Evolutionary conservation across 2,888 invertebrate genomes (phyloP).

Genomic region (Apocheima hispidaria): DNA sequence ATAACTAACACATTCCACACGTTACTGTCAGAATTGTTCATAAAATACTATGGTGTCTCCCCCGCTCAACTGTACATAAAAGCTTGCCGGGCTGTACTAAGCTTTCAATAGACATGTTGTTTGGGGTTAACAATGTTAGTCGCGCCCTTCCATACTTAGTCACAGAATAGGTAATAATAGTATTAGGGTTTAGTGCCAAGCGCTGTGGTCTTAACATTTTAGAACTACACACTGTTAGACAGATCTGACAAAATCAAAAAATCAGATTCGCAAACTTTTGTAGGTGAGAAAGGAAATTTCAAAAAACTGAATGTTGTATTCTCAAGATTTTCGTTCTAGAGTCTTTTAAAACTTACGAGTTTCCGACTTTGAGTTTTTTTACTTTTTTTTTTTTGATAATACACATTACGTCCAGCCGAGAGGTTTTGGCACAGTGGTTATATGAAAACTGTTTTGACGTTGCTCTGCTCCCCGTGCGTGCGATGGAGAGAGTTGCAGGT

Average conservation of each 20-base stretch:
- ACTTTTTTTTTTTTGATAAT: too few species aligned
- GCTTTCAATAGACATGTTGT: conserved; percentile 28
- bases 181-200: neutral
- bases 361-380: too few species aligned
- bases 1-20: neutral
- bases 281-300: too few species aligned
- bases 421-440: too few species aligned
- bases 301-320: too few species aligned
- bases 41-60: neutral
- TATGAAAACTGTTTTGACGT: too few species aligned
- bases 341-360: too few species aligned
- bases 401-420: too few species aligned
- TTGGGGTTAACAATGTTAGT: conserved; percentile 28
- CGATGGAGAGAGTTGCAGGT: too few species aligned
- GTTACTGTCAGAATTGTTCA: neutral
- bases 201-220: conserved; percentile 5
- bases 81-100: conserved; percentile 7
- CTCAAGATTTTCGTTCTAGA: too few species aligned
- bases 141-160: conserved; percentile 19
- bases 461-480: too few species aligned
- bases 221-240: conserved; percentile 5
- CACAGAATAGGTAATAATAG: neutral
- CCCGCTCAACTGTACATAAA: neutral
- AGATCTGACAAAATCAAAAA: neutral
- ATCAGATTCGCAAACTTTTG: neutral